phyloP scores from a whole-genome alignment of 1,140 invertebrate species.

The Bombus cullumanus region DNA sequence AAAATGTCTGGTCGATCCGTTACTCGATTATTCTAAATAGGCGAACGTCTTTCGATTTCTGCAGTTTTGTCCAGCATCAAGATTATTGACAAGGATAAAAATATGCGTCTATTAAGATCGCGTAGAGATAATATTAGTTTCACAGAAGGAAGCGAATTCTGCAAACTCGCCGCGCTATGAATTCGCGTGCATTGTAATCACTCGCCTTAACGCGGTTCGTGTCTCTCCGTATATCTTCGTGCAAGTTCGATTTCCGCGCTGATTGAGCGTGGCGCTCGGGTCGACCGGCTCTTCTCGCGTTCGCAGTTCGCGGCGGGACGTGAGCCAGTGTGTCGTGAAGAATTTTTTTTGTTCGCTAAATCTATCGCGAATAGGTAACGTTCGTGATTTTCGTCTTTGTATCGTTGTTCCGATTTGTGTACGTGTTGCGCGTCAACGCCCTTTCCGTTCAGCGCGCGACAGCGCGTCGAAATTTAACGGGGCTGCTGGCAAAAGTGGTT shows the following conservation, averaged over 20 bases:
- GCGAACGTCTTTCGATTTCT: too few relatives aligned
- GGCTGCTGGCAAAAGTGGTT: conserved; percentile 1
- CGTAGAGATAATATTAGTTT: background rate
- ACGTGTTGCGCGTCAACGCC: background rate
- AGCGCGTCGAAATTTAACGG: background rate
- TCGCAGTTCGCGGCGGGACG: conserved; percentile 72
- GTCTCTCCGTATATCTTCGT: conserved; percentile 52
- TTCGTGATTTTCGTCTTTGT: background rate
- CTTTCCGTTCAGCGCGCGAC: background rate
- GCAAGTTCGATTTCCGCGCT: conserved; percentile 45
- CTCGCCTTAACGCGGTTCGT: conserved; percentile 43
- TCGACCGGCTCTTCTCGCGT: conserved; percentile 59
- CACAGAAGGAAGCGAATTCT: conserved; percentile 20
- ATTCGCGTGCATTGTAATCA: conserved; percentile 38
- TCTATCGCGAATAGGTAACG: conserved; percentile 14
- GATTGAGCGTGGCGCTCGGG: conserved; percentile 60
- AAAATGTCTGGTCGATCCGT: too few relatives aligned
- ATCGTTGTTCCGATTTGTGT: background rate
- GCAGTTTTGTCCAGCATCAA: background rate
- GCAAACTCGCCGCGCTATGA: conserved; percentile 12
- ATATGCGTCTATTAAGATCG: background rate
- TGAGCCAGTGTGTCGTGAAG: conserved; percentile 63
- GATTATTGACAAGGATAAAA: background rate
- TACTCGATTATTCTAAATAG: background rate
- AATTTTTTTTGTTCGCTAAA: conserved; percentile 51